Evolutionary conservation across 2,888 invertebrate species (phyloP).

Genomic region (Oithona nana): DNA sequence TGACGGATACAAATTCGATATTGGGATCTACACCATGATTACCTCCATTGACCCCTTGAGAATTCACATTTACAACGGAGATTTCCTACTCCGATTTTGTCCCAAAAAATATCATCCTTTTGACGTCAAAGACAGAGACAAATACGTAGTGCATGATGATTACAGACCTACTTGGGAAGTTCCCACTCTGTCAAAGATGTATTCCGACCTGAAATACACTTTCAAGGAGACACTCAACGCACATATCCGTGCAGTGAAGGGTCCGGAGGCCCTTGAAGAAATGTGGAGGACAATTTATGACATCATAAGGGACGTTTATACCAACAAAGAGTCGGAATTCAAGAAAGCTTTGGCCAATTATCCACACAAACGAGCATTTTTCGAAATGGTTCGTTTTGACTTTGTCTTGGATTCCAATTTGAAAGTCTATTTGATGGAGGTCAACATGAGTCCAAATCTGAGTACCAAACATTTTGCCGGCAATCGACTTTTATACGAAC

Average conservation of each 20-base stretch:
- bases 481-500: conserved; percentile 68
- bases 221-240: conserved; percentile 16
- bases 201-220: conserved; percentile 39
- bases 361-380: conserved; percentile 46
- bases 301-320: neutral
- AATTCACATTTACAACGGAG: conserved; percentile 70
- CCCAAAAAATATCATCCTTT: conserved; percentile 75
- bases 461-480: conserved; percentile 79
- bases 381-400: conserved; percentile 87
- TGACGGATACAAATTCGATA: conserved; percentile 86
- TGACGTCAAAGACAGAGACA: conserved; percentile 51
- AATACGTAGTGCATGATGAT: conserved; percentile 85
- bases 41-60: conserved; percentile 78
- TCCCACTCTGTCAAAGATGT: conserved; percentile 49
- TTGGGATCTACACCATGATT: conserved; percentile 77
- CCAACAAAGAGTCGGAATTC: conserved; percentile 5
- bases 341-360: conserved; percentile 32
- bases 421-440: conserved; percentile 74
- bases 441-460: conserved; percentile 95
- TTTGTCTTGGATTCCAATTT: conserved; percentile 71
- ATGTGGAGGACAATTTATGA: conserved; percentile 13
- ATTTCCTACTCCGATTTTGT: conserved; percentile 76
- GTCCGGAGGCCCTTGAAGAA: conserved; percentile 1
- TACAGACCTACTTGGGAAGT: conserved; percentile 89
- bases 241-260: conserved; percentile 6